Evolutionary conservation across 2,113 vertebrate species (phyloP), one percentile per base, ranked within the genome.

Genomic region (Agapornis roseicollis): DNA sequence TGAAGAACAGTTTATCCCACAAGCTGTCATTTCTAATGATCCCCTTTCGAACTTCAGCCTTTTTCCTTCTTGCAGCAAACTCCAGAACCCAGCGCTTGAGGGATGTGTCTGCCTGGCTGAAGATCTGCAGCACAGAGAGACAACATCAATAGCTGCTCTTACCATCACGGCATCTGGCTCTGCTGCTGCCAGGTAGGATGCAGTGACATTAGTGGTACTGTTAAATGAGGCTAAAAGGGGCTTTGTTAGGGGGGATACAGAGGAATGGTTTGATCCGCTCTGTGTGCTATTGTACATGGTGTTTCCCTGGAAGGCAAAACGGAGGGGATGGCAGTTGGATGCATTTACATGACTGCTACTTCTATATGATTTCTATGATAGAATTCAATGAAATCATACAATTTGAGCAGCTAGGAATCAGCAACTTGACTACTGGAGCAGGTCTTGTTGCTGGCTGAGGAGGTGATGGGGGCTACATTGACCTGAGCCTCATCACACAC

Each of bases 1-100:
- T 98, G 76, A 98, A 98, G 90, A 98, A 98, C 39, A 98, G 94
- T 22, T 97, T 98, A 69, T 98, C 98, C 98, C 98, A 98, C 83
- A 98, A 55, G 17, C 98, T 98, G 41, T 98, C 97, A 2, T 98
- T 98, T 46, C 98, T 96, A 58, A 98, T 98, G 73, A 98, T 98
- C 47, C 98, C 98, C 0, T 97, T 98, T 63, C 82, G 97, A 41
- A 98, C 98, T 91, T 98, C 98, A 2, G 98, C 98, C 72, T 98
- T 98, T 87, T 98, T 98, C 87, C 98, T 83, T 27, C 72, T 98
- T 0, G 98, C 98, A 1, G 98, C 98, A 33, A 98, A 98, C 87
- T 98, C 98, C 95, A 98, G 97, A 14, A 98, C 78, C 98, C 98
- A 98, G 69, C 98, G 98, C 81, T 98, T 98, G 69, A 98, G 37